Evolutionary conservation across 2,888 invertebrate genomes (phyloP), one percentile per base, ranked within the genome.

Genomic region (Leucophenga montana): DNA sequence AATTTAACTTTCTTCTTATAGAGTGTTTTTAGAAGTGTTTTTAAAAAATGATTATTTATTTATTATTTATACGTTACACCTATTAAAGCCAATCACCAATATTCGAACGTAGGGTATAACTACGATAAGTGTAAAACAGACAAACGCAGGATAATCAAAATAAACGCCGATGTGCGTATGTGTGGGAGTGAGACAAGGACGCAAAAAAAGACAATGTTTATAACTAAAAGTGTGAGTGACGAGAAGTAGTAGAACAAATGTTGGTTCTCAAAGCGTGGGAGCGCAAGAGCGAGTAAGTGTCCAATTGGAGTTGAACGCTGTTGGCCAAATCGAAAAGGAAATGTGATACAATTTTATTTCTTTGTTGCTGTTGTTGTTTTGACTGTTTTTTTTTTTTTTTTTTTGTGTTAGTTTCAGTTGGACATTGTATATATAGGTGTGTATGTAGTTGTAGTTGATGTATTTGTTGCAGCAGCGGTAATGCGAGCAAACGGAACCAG

Each of bases 271-370:
- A 20, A 13, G 57, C n/a, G 59, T 59, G 59, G 14, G 59, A 59
- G 11, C n/a, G 18, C n/a, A 33, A 59, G 16, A n/a, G 3, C 14
- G 16, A 1, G n/a, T n/a, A 16, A 16, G 50, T 50, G 61, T 16
- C 16, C 39, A 39, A 44, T 61, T 44, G 39, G 14, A 61, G 16
- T 9, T 8, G 39, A 16, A 22, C 6, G 16, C 53, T 57, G 39
- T 31, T 59, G 59, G 14, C 59, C 33, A 67, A 70, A 50, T 20
- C 22, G 39, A 56, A 67, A 67, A 64, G 67, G 64, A 67, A 71
- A 67, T 64, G 71, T 33, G 67, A 71, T 71, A 71, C 71, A 71
- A 22, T 71, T 65, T 54, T 65, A 39, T 56, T 6, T 13, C 20
- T 16, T 70, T 68, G 54, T 72, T 68, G 14, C 13, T 53, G 31